phyloP scores from a whole-genome alignment of 1,140 invertebrate genomes.

The Drosophila kurseongensis region DNA sequence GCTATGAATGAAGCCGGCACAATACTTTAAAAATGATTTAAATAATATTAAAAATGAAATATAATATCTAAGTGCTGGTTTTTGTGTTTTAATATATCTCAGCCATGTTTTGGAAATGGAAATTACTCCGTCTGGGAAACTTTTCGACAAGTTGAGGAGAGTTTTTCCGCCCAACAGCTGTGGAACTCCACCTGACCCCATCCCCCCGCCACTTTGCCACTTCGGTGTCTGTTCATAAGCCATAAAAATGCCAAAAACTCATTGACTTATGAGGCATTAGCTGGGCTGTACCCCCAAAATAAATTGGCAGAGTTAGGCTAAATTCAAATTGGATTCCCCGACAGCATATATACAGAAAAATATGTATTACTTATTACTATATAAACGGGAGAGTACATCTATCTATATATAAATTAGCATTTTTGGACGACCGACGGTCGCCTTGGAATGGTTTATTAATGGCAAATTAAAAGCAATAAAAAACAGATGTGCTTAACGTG shows the following conservation, averaged over 20 bases:
- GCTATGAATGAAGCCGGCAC: no score
- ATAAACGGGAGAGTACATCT: conserved; percentile 22
- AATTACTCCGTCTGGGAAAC: conserved; percentile 31
- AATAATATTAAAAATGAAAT: not conserved
- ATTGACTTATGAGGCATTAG: conserved; percentile 73
- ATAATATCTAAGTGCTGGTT: no score
- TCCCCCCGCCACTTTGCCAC: conserved; percentile 3
- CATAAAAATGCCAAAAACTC: conserved; percentile 80
- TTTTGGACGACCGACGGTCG: conserved; percentile 60
- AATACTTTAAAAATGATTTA: no score
- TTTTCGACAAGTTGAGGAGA: conserved; percentile 20
- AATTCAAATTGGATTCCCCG: conserved; percentile 52
- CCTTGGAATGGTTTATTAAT: conserved; percentile 84
- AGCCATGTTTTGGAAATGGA: conserved; percentile 5
- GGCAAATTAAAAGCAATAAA: conserved; percentile 85
- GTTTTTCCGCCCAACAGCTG: conserved; percentile 26
- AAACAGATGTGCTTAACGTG: conserved; percentile 84
- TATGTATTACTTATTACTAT: conserved; percentile 53
- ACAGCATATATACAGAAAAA: conserved; percentile 17
- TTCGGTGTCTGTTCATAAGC: conserved; percentile 47
- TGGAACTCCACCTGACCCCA: conserved; percentile 16
- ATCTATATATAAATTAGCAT: conserved; percentile 79
- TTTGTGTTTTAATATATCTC: not conserved
- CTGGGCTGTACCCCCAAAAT: conserved; percentile 8
- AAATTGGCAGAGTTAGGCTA: conserved; percentile 27